Base-by-base conservation (phyloP, 1,140 invertebrate species). In the Pseudomyrmex dendroicus region DNA sequence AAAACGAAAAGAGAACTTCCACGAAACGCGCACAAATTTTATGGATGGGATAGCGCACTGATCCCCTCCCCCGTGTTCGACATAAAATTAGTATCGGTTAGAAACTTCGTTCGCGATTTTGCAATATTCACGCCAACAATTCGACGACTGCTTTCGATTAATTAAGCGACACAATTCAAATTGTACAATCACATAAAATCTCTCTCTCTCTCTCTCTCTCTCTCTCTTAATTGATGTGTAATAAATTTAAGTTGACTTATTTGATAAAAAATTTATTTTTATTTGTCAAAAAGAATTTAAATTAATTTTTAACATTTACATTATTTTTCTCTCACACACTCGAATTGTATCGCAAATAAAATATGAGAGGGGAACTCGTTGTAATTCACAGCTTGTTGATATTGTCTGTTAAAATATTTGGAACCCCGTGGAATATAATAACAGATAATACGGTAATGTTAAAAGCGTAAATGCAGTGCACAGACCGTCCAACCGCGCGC, bases 41-140 rank as follows among this genome's bases (percentile, higher is more conserved):
- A 80, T 50, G 64, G 54, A 70, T 48, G 64, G 20, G 5, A 35
- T 17, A 7, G 44, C 44, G 54, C 54, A 1, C 25, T 48, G 76
- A 5, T 35, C 0, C 5, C 59, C 63, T 0, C 5, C 59, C 63
- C 9, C 54, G 44, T 64, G 61, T 80, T 80, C 48, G 76, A 46
- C 54, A 61, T 78, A 78, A 78, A 78, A 78, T 80, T 80, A 80
- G n/a, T 46, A 64, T 70, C 17, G 13, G 48, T 76, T 59, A 17
- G 76, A 70, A 59, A 80, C 66, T 70, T 70, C 2, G 25, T 25
- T 57, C 61, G 61, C 35, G n/a, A 50, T 46, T 59, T 52, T 9
- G 13, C 22, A 8, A 17, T 57, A 57, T 63, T 63, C 13, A 76
- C 15, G 52, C 44, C 48, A 17, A 15, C 35, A 10, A 78, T n/a